A percentile compares a stretch with the other conserved stretches of the same genome.
Conservation (phyloP, 2,797 vertebrate species). For the Allobates femoralis region DNA sequence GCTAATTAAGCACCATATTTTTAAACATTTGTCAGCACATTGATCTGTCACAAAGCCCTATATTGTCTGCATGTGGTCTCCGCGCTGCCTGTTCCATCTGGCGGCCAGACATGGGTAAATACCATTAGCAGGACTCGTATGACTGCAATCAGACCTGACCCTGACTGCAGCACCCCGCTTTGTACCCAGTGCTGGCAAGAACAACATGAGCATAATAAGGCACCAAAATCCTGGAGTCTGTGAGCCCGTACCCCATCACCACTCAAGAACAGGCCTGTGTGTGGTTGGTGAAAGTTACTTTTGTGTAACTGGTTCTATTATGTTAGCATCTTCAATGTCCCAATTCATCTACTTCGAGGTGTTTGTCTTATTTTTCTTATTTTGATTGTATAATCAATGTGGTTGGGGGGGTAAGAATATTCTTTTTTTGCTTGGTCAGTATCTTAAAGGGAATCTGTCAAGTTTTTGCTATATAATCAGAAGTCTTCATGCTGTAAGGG, state of each 20-base stretch:
- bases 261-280: neutral
- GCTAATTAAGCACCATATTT: constrained; percentile 31
- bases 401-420: neutral
- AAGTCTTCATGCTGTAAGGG: no score
- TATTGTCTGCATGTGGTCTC: constrained; percentile 47
- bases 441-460: no score
- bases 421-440: neutral
- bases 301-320: neutral
- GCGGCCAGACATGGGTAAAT: constrained; percentile 50
- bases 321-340: neutral
- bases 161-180: neutral
- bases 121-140: constrained; percentile 47
- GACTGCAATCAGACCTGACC: constrained; percentile 48
- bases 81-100: constrained; percentile 38
- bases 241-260: neutral
- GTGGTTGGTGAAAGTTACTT: neutral
- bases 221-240: neutral
- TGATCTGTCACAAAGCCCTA: constrained; percentile 40
- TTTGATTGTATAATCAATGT: neutral
- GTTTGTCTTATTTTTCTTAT: neutral
- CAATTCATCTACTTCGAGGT: neutral
- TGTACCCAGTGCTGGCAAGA: neutral
- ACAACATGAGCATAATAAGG: constrained; percentile 23
- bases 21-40: constrained; percentile 29
- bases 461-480: no score